Evolutionary conservation across 2,888 invertebrate genomes (phyloP), one percentile per base, ranked within the genome.

Genomic region (Thyatira batis): DNA sequence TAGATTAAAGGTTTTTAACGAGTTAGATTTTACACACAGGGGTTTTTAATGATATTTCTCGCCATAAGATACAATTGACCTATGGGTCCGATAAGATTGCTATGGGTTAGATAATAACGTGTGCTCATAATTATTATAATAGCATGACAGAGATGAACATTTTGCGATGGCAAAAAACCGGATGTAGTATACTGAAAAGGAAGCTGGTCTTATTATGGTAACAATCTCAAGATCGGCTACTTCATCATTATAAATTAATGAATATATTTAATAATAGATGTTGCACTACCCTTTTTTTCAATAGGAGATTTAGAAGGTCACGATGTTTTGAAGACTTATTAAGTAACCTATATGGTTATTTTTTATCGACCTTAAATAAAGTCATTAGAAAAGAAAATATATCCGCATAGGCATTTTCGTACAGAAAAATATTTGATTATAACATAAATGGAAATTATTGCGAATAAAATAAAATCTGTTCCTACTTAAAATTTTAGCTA

Each of bases 71-170:
- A 4, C 3, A 23, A 4, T 23, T 23, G 3, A 23, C n/a, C 11
- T 33, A 4, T 13, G 23, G 23, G 3, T 33, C 5, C 13, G 3
- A 33, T 33, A 33, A 4, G 13, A 13, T 33, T 39, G 11, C 8
- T 39, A 17, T 39, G 8, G 0, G 28, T 13, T 28, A 28, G 10
- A 27, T 25, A 48, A 28, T 48, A 48, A 48, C 11, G 27, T 45
- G 45, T 48, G 20, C 17, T 17, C 20, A 27, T 48, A 20, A 54
- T 58, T 52, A 58, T 53, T 60, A 57, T 51, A 46, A 55, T 66
- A 58, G 53, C 50, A 45, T 58, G 48, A 53, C 43, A 52, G 27
- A 54, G 57, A 45, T 55, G 28, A 60, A 49, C 27, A 11, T 48
- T 10, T 27, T 48, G 27, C 25, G 48, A 27, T 48, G 6, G 20